Base-by-base conservation (phyloP, 2,797 vertebrate species). In the Pyrocephalus nanus region DNA sequence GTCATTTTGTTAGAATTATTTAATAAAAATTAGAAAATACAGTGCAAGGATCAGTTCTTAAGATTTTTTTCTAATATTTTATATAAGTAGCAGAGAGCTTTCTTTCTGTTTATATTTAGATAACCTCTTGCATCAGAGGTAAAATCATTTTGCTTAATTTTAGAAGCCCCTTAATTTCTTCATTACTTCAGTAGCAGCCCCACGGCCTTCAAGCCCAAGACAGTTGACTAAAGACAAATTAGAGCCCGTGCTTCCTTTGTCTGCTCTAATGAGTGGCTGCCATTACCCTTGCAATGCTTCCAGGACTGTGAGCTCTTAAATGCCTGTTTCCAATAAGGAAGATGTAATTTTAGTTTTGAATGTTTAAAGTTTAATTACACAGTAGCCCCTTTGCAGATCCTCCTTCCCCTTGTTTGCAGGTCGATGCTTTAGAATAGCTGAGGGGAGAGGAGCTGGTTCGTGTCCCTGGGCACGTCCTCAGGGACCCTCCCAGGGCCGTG, bases 221-320 rank as follows among this genome's bases (percentile, higher is more conserved):
- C 96, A 97, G 93, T 95, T 95, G 92, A 95, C 81, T 83, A 77
- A 86, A 96, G 97, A 92, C 96, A 98, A 98, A 98, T 97, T 97
- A 97, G 95, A 97, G 97, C 96, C 96, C 94, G 4, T 51, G 95
- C 92, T 94, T 94, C 94, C 86, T 97, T 98, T 97, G 97, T 98
- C 96, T 96, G 89, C 70, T 8, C 77, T 98, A 98, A 98, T 98
- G 97, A 98, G 97, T 96, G 97, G 97, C 97, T 98, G 97, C 97
- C 97, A 96, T 67, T 88, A n/a, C 88, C 88, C 88, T n/a, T 30
- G 91, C 93, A 58, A 74, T 26, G 87, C 72, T 86, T 83, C 92
- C 95, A 96, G 97, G 95, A 76, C 71, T 80, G 32, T 32, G 95
- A 97, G 91, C 91, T 74, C 92, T 97, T 97, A 97, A 98, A 87